phyloP scores from a whole-genome alignment of 92 coral and sea anemone species.

The Montipora capitata region DNA sequence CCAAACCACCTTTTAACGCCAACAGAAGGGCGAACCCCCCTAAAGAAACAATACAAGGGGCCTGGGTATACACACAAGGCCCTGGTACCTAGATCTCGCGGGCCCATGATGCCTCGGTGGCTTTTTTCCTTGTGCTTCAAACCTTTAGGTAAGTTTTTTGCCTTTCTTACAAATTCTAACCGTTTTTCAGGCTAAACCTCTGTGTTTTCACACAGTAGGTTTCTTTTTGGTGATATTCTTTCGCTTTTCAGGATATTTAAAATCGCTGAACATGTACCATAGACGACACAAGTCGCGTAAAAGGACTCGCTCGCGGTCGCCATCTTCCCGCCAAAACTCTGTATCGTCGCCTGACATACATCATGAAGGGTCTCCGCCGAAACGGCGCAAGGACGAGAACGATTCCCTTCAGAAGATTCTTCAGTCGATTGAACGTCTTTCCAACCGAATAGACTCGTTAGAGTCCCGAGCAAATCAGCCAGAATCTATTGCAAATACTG shows the following conservation, averaged over 20 bases:
- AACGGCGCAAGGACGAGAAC: neutral
- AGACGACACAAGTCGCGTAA: neutral
- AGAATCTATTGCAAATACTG: neutral
- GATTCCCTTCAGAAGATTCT: neutral
- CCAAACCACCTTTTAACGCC: neutral
- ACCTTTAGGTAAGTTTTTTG: too few relatives aligned
- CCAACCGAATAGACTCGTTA: neutral
- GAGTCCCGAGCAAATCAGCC: neutral
- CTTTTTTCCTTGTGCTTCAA: neutral
- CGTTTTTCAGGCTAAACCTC: too few relatives aligned
- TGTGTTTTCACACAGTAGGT: too few relatives aligned
- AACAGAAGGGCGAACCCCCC: too few relatives aligned
- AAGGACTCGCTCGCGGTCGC: neutral
- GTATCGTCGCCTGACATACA: neutral
- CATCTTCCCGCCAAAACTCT: neutral
- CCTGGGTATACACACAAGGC: neutral
- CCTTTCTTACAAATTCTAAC: too few relatives aligned
- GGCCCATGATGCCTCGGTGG: neutral
- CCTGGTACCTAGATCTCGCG: neutral
- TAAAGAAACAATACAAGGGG: neutral
- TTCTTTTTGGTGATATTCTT: too few relatives aligned
- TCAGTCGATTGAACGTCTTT: neutral
- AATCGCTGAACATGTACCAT: too few relatives aligned
- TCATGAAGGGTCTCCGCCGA: neutral
- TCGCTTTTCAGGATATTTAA: too few relatives aligned